Base-by-base conservation (phyloP, 1,140 invertebrate species). In the Ostrea denselamellosa region DNA sequence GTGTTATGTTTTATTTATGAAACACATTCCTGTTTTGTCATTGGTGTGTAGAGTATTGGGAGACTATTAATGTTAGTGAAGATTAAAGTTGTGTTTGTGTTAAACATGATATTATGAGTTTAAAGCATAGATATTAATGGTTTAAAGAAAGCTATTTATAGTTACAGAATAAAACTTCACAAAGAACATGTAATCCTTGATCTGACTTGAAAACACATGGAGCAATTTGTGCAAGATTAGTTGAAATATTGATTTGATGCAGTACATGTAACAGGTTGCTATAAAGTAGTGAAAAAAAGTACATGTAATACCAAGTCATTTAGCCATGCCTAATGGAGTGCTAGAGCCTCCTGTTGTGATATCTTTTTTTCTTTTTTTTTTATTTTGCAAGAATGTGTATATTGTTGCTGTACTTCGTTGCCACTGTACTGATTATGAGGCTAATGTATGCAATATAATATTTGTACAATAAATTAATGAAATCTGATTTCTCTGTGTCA, bases 391-490 rank as follows among this genome's bases (percentile, higher is more conserved):
- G 68, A 77, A 25, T 77, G 68, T 77, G 68, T 77, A 28, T 77
- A 77, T 77, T 77, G 68, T 77, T 77, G 68, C 68, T 77, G 68
- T 77, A 77, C 9, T 77, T 77, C 28, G 68, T 77, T 77, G 68
- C 68, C 68, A 77, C 25, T 77, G 68, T 77, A 77, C 68, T 77
- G 68, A 77, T 77, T 77, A 77, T 77, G 28, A 77, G 28, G 68
- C 68, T 77, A 77, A 77, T 77, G 68, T 77, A 77, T 77, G 68
- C 68, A 77, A 77, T 77, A 77, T 77, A 77, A 77, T 77, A 77
- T 77, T 77, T 77, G 68, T 77, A 77, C 68, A 77, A 77, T 77
- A 77, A 77, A 77, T 77, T 34, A 68, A 77, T 77, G 68, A 77
- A 77, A 77, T 77, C 68, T 77, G 25, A 77, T 14, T 77, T 77